Conservation (phyloP, 2,888 invertebrate genomes). For the Neoascia interrupta region DNA sequence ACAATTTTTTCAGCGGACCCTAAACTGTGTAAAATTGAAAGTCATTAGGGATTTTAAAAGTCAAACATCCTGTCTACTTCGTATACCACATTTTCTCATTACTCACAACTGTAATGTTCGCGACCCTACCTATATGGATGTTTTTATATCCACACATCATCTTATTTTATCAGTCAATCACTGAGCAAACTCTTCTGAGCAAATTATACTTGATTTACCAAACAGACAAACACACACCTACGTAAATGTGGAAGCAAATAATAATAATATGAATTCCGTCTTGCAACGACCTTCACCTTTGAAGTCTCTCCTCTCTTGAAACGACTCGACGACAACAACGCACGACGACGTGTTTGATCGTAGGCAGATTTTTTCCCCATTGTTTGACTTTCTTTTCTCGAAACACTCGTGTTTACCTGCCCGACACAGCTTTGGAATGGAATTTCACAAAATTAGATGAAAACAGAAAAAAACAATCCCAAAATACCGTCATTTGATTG, state of each 20-base stretch:
- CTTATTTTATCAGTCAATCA: slow-evolving; percentile 58
- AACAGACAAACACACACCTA: slow-evolving; percentile 26
- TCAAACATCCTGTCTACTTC: background rate
- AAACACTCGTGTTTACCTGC: slow-evolving; percentile 23
- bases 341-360: background rate
- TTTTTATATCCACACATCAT: background rate
- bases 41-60: slow-evolving; percentile 8
- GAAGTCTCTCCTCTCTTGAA: background rate
- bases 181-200: slow-evolving; percentile 57
- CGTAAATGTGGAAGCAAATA: background rate
- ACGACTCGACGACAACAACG: background rate
- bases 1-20: slow-evolving; percentile 1
- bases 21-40: too few species aligned
- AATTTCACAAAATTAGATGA: slow-evolving; percentile 32
- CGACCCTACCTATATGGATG: slow-evolving; percentile 30
- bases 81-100: background rate
- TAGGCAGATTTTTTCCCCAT: background rate
- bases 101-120: too few species aligned
- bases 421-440: slow-evolving; percentile 38
- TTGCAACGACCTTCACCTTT: slow-evolving; percentile 61
- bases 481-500: background rate
- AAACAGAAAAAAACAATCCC: slow-evolving; percentile 9
- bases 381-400: too few species aligned
- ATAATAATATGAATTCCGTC: slow-evolving; percentile 26
- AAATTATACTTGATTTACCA: slow-evolving; percentile 46